Percentiles rank a stretch among this genome's conserved stretches.
Conservation (phyloP, 92 coral and sea anemone species). For the Zoanthus solanderi region DNA sequence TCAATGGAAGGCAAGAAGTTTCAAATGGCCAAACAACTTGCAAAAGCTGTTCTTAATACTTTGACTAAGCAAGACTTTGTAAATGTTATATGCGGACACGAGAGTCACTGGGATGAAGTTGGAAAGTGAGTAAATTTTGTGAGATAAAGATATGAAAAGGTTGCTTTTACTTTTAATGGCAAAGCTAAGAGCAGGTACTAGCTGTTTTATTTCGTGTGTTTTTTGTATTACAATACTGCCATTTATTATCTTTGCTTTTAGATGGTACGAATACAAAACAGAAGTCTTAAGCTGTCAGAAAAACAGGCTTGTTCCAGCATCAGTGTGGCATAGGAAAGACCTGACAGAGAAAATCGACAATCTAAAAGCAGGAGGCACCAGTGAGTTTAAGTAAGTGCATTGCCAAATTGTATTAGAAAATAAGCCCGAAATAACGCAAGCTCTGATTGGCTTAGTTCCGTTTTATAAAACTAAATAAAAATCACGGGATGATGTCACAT, state of each 20-base stretch:
- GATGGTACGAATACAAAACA: conserved; percentile 86
- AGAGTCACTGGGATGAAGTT: conserved; percentile 96
- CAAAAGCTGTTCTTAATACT: conserved; percentile 92
- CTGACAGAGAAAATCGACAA: conserved; percentile 87
- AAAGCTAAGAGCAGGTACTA: too few species aligned
- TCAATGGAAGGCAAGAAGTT: conserved; percentile 95
- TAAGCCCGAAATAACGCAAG: too few species aligned
- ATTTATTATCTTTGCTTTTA: neutral
- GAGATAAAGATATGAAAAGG: neutral
- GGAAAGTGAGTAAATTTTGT: conserved; percentile 84
- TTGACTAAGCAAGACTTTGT: conserved; percentile 98
- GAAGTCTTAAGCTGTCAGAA: conserved; percentile 94
- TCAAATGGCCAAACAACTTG: conserved; percentile 95
- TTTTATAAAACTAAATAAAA: too few species aligned
- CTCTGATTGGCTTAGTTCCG: too few species aligned
- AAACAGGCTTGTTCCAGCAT: conserved; percentile 97
- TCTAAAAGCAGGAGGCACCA: conserved; percentile 90
- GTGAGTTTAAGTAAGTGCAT: conserved; percentile 86
- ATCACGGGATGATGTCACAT: too few species aligned
- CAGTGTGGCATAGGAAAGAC: conserved; percentile 96
- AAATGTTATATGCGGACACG: conserved; percentile 96
- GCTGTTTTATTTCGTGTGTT: too few species aligned
- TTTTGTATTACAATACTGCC: too few species aligned
- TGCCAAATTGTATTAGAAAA: too few species aligned
- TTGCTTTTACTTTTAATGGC: neutral